Evolutionary conservation across 2,888 invertebrate species (phyloP).

Genomic region (Caenorhabditis japonica): DNA sequence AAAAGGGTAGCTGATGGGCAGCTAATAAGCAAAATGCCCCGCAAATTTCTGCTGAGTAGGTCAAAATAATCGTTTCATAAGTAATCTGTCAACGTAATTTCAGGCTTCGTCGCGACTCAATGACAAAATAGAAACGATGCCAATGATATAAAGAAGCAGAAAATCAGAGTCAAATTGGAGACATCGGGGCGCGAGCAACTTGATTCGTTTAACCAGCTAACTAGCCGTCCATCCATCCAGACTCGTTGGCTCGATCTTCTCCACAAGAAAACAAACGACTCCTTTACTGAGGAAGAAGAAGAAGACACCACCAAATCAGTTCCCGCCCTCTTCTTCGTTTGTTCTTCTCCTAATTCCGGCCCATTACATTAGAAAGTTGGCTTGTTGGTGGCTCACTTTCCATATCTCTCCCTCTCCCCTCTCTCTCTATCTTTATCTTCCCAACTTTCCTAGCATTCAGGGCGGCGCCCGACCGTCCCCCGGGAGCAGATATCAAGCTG

Average conservation of each 20-base stretch:
- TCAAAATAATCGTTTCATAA: too few species aligned
- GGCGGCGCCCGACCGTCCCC: constrained; percentile 21
- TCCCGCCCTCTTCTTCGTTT: constrained; percentile 22
- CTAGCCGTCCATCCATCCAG: constrained; percentile 15
- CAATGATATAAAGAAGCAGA: constrained; percentile 18
- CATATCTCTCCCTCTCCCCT: not conserved
- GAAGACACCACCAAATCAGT: constrained; percentile 27
- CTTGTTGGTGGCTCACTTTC: not conserved
- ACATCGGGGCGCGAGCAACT: constrained; percentile 14
- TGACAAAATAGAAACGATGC: too few species aligned
- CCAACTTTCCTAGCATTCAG: not conserved
- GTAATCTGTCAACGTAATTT: too few species aligned
- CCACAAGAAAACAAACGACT: constrained; percentile 25
- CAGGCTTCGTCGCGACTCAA: too few species aligned
- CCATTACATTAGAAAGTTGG: constrained; percentile 43
- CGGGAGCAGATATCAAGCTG: constrained; percentile 53
- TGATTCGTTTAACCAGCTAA: constrained; percentile 53
- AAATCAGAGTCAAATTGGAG: constrained; percentile 22
- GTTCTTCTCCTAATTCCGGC: constrained; percentile 43
- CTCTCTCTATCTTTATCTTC: not conserved
- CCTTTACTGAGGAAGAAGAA: constrained; percentile 3
- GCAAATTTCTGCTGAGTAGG: too few species aligned
- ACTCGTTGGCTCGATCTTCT: not conserved
- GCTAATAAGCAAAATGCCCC: too few species aligned
- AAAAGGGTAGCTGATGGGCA: too few species aligned